Conservation (phyloP, 1,140 invertebrate species). For the Antheraea pernyi region DNA sequence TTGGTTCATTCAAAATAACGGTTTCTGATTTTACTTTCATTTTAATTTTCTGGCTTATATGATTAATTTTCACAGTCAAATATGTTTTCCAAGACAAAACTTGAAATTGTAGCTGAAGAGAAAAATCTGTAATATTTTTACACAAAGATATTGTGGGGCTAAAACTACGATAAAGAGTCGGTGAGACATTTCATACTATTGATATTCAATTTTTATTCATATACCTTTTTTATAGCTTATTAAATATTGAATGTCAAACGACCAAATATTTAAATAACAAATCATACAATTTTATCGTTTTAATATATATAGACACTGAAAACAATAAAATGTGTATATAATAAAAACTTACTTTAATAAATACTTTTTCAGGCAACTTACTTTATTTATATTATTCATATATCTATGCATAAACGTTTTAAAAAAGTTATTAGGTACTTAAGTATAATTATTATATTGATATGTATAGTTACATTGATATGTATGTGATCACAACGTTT, state of each 20-base stretch:
- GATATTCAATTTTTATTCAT: not conserved
- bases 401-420: constrained; percentile 62
- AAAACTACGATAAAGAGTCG: not conserved
- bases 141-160: too few species aligned
- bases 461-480: constrained; percentile 43
- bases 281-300: not conserved
- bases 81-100: not conserved
- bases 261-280: not conserved
- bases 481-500: constrained; percentile 67
- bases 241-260: not conserved
- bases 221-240: not conserved
- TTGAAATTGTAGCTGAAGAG: not conserved
- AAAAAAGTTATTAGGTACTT: constrained; percentile 67
- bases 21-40: too few species aligned
- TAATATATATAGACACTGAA: not conserved
- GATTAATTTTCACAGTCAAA: too few species aligned
- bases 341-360: constrained; percentile 1
- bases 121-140: too few species aligned
- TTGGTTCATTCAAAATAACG: too few species aligned
- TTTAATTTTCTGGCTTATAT: too few species aligned
- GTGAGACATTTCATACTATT: not conserved
- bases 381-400: constrained; percentile 32
- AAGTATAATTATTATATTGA: constrained; percentile 43
- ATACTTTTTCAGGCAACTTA: constrained; percentile 1
- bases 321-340: not conserved